Percentiles rank a stretch among this genome's conserved stretches.
phyloP scores from a whole-genome alignment of 1,140 invertebrate species.

The Rhizoglyphus robini region DNA sequence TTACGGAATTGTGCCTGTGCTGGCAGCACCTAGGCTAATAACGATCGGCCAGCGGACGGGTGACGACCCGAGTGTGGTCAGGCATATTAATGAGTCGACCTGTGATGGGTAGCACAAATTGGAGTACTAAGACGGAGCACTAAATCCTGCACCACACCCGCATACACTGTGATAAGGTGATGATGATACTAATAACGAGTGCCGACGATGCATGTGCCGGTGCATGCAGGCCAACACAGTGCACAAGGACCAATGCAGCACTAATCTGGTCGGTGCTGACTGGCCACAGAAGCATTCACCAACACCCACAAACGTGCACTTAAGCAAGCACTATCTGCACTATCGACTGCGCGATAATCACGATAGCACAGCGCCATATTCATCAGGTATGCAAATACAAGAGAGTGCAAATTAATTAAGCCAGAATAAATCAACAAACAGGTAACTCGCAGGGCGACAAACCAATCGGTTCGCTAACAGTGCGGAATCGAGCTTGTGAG shows the following conservation, averaged over 20 bases:
- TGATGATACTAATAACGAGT: neutral
- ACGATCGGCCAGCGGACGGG: neutral
- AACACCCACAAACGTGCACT: neutral
- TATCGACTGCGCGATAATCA: no score
- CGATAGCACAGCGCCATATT: no score
- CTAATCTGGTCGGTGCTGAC: neutral
- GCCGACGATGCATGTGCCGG: neutral
- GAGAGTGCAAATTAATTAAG: neutral
- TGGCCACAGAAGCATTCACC: neutral
- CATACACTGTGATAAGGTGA: constrained; percentile 6
- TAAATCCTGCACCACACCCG: constrained; percentile 14
- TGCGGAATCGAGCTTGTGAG: neutral
- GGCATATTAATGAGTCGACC: constrained; percentile 9
- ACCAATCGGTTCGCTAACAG: neutral
- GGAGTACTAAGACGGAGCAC: constrained; percentile 1
- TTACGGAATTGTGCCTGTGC: neutral
- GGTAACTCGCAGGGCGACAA: no score
- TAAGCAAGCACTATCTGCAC: no score
- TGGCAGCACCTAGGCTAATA: constrained; percentile 11
- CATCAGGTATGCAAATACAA: constrained; percentile 3
- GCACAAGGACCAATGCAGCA: neutral
- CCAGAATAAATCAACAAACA: neutral
- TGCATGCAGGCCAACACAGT: neutral
- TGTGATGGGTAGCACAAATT: constrained; percentile 7
- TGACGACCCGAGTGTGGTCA: constrained; percentile 12